Evolutionary conservation across 1,140 invertebrate species (phyloP), one percentile per base, ranked within the genome.

Genomic region (Tribolium castaneum): DNA sequence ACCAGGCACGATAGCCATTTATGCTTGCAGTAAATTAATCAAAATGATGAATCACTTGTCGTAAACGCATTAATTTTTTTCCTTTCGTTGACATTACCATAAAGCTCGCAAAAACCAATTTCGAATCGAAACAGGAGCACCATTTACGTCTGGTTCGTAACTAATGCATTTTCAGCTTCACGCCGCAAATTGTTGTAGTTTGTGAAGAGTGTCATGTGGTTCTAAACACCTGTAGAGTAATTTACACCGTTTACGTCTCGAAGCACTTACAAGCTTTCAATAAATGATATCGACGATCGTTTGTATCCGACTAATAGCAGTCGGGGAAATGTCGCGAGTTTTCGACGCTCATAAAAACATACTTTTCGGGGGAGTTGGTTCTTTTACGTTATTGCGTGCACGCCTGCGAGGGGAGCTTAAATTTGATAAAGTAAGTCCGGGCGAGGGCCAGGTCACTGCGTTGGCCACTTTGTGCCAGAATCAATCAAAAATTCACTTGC

Each of bases 211-310:
- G 70, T 72, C 70, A 72, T 50, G 35, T 12, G 50, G 50, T 72
- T 35, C 45, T 72, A 52, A 52, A 52, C 70, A 72, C 70, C 70
- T 72, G 50, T 72, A 50, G 70, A 72, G 70, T 52, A 72, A 72
- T 51, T 72, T 72, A 50, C 45, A 50, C 39, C 70, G 34, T 66
- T 66, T 66, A 66, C 59, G 59, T 66, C 14, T 66, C n/a, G 7
- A 35, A 66, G 59, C 59, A 66, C 59, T 66, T 14, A 66, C 59
- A 30, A 66, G 59, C 59, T 66, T 66, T 66, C 59, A 66, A 66
- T 66, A 66, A 66, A 9, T 66, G 59, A 66, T 30, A 66, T 14
- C 14, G 30, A 35, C 34, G 30, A 66, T 30, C 7, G 56, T 30
- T 13, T 25, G 56, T 13, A 62, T 62, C 56, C 22, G 6, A n/a